These are phyloP conservation scores for Trachymyrmex septentrionalis DNA, from an alignment of 1,140 invertebrate genomes.

Conservation along the genomic window DNA sequence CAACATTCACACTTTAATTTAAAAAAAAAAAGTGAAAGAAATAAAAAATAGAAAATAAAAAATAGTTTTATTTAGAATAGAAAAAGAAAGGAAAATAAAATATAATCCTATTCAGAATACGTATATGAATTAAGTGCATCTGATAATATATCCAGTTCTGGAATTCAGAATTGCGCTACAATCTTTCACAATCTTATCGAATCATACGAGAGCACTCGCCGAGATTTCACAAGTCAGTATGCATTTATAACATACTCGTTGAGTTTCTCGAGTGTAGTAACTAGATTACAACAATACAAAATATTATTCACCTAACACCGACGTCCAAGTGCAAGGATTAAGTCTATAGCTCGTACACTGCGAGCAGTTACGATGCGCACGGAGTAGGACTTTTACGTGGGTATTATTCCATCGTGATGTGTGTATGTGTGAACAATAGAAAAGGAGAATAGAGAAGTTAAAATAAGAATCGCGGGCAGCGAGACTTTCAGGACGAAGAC, in stretches of 20 bases:
- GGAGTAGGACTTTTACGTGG: constrained; percentile 24
- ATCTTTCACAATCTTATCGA: constrained; percentile 18
- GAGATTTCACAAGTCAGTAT: constrained; percentile 30
- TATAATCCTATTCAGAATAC: neutral
- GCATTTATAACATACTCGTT: constrained; percentile 20
- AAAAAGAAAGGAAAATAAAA: too few species aligned
- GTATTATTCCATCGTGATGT: constrained; percentile 6
- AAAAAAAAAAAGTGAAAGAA: neutral
- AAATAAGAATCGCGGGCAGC: constrained; percentile 24
- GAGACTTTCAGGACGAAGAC: constrained; percentile 44
- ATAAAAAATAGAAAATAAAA: constrained; percentile 3
- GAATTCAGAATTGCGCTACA: neutral
- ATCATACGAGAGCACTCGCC: constrained; percentile 48
- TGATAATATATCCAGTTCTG: neutral
- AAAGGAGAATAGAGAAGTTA: neutral
- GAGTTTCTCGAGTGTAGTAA: constrained; percentile 13
- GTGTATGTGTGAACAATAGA: neutral
- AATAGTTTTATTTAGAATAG: too few species aligned
- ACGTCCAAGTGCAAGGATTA: constrained; percentile 43
- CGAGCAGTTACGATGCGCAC: constrained; percentile 35
- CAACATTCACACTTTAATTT: neutral
- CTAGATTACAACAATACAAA: constrained; percentile 55
- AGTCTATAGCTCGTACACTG: constrained; percentile 30
- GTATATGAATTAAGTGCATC: neutral
- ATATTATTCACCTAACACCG: constrained; percentile 49